Evolutionary conservation across 2,797 vertebrate genomes (phyloP).

Genomic region (Sternarchorhynchus goeldii): DNA sequence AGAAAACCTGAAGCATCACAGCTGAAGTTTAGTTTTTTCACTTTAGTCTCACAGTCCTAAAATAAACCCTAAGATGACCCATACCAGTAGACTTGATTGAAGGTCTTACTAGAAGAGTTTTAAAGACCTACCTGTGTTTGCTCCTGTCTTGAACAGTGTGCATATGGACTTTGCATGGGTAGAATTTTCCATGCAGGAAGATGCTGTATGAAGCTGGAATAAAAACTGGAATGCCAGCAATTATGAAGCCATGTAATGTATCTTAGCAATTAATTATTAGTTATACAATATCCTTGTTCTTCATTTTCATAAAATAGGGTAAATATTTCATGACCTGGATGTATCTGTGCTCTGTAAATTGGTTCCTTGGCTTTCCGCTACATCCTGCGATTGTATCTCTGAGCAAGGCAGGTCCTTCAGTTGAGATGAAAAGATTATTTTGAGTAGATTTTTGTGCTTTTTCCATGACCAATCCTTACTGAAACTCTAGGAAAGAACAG

Average conservation of each 20-base stretch:
- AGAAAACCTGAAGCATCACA: neutral
- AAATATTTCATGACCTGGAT: slow-evolving; percentile 30
- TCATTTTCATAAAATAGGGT: slow-evolving; percentile 38
- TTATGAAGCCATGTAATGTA: slow-evolving; percentile 34
- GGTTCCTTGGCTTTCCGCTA: slow-evolving; percentile 6
- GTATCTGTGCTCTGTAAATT: slow-evolving; percentile 20
- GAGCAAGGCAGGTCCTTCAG: slow-evolving; percentile 16
- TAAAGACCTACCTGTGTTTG: neutral
- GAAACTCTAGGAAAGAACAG: neutral
- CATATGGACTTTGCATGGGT: neutral
- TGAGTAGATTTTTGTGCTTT: neutral
- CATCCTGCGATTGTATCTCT: slow-evolving; percentile 26
- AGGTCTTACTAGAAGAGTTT: neutral
- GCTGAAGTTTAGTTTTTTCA: neutral
- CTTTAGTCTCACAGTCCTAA: neutral
- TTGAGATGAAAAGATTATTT: slow-evolving; percentile 7
- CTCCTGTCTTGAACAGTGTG: neutral
- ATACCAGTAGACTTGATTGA: neutral
- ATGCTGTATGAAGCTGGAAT: slow-evolving; percentile 26
- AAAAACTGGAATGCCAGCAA: slow-evolving; percentile 36
- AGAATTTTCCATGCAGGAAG: slow-evolving; percentile 9
- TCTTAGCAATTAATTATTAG: slow-evolving; percentile 41
- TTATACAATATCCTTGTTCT: slow-evolving; percentile 5
- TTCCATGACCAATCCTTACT: neutral
- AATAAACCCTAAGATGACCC: neutral